Evolutionary conservation across 1,140 invertebrate genomes (phyloP).

Genomic region (Drosophila kanapiae): DNA sequence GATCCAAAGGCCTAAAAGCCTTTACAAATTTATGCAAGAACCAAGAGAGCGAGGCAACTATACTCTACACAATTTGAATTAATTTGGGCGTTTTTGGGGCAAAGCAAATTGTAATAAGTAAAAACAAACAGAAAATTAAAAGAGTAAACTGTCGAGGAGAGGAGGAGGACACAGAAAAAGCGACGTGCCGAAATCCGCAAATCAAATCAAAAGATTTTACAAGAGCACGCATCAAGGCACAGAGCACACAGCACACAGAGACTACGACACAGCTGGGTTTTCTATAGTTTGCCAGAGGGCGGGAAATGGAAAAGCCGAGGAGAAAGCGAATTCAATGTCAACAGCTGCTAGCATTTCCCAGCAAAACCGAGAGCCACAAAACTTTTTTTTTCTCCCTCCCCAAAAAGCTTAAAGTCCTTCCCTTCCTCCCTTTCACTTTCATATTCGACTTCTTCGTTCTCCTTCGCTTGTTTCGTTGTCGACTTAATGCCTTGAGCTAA

Average conservation of each 20-base stretch:
- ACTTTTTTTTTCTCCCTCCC: constrained; percentile 30
- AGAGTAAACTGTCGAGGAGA: constrained; percentile 54
- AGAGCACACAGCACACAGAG: constrained; percentile 23
- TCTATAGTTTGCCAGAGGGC: background rate
- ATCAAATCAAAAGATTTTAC: constrained; percentile 80
- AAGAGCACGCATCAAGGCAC: constrained; percentile 59
- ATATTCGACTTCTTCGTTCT: constrained; percentile 14
- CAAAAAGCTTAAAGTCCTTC: constrained; percentile 63
- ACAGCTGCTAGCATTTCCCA: constrained; percentile 77
- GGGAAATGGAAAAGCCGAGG: constrained; percentile 4
- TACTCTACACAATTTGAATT: constrained; percentile 52
- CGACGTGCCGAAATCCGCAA: constrained; percentile 72
- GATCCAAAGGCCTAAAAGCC: constrained; percentile 31
- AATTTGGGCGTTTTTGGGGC: constrained; percentile 17
- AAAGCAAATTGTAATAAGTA: constrained; percentile 77
- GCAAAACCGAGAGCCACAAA: constrained; percentile 37
- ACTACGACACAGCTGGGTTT: constrained; percentile 9
- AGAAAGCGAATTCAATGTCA: constrained; percentile 72
- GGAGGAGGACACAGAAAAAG: constrained; percentile 26
- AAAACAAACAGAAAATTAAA: constrained; percentile 76
- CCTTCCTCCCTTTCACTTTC: constrained; percentile 1
- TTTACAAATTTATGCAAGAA: constrained; percentile 70
- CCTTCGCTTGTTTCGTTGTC: constrained; percentile 60
- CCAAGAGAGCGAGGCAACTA: constrained; percentile 26
- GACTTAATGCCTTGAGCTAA: constrained; percentile 67